These are phyloP conservation scores for Gari tellinella DNA, from an alignment of 2,888 invertebrate genomes.

Conservation along the genomic window DNA sequence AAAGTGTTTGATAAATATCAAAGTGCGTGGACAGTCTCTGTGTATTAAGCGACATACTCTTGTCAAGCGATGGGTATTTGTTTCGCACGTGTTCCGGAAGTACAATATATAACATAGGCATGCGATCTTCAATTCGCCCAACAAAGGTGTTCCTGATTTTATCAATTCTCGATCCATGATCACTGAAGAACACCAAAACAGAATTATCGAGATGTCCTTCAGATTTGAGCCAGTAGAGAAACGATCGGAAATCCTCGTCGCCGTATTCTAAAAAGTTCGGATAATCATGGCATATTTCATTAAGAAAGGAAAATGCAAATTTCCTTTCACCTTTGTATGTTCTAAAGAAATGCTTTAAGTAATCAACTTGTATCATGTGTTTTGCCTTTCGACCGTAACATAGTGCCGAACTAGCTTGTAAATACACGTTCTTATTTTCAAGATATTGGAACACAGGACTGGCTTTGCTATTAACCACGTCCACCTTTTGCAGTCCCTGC, in stretches of 20 bases:
- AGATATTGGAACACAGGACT: conserved; percentile 43
- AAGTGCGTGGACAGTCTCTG: conserved; percentile 91
- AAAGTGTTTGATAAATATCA: conserved; percentile 92
- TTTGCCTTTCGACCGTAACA: conserved; percentile 50
- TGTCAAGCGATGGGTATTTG: conserved; percentile 87
- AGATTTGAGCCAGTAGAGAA: conserved; percentile 86
- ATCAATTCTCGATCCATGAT: conserved; percentile 96
- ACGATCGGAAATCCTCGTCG: conserved; percentile 88
- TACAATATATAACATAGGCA: conserved; percentile 91
- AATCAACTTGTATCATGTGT: conserved; percentile 88
- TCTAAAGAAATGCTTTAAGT: conserved; percentile 85
- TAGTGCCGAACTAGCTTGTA: conserved; percentile 34
- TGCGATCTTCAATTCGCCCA: conserved; percentile 91
- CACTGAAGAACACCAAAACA: conserved; percentile 88
- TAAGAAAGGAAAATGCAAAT: conserved; percentile 94
- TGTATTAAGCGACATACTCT: conserved; percentile 89
- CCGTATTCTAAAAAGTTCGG: conserved; percentile 91
- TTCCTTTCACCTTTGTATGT: conserved; percentile 87
- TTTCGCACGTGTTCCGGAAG: conserved; percentile 90
- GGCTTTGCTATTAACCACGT: conserved; percentile 13
- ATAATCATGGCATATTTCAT: conserved; percentile 93
- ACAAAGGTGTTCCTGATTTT: conserved; percentile 93
- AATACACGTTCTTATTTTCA: conserved; percentile 44
- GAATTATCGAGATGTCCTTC: conserved; percentile 75
- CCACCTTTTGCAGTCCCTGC: conserved; percentile 34